These are phyloP conservation scores for Heliconius cydno DNA, from an alignment of 2,888 invertebrate genomes.

Conservation along the genomic window DNA sequence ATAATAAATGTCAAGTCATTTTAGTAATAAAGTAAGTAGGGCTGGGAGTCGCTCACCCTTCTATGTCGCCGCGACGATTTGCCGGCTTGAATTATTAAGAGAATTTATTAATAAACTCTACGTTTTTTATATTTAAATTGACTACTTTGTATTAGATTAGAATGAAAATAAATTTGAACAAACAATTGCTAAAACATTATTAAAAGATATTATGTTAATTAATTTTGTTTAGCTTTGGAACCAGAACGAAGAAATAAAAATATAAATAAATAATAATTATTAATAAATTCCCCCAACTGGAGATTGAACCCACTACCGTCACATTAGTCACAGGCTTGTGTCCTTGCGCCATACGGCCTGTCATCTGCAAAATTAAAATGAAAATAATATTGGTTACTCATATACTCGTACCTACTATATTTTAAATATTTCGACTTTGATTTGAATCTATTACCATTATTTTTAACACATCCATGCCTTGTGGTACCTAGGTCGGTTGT, in stretches of 20 bases:
- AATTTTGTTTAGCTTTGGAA: too few species aligned
- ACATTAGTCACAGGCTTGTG: too few species aligned
- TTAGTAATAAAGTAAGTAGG: slow-evolving; percentile 73
- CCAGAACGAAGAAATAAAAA: too few species aligned
- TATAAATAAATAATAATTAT: too few species aligned
- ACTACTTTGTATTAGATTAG: slow-evolving; percentile 10
- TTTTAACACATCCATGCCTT: neutral
- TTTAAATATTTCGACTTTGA: neutral
- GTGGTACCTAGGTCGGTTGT: neutral
- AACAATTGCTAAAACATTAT: neutral
- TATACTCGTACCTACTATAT: too few species aligned
- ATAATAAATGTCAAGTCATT: slow-evolving; percentile 79
- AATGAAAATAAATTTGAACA: neutral
- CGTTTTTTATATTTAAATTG: slow-evolving; percentile 16
- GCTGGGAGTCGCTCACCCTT: slow-evolving; percentile 57
- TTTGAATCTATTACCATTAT: neutral
- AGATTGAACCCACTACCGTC: too few species aligned
- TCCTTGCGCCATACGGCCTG: too few species aligned
- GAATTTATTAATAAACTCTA: slow-evolving; percentile 34
- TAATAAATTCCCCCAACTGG: too few species aligned
- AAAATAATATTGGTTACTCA: too few species aligned
- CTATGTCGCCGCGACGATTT: slow-evolving; percentile 47
- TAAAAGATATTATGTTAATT: too few species aligned
- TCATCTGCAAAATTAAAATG: too few species aligned
- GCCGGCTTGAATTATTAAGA: slow-evolving; percentile 48